Conservation (phyloP, 2,888 invertebrate species). For the Eremobia ochroleuca region DNA sequence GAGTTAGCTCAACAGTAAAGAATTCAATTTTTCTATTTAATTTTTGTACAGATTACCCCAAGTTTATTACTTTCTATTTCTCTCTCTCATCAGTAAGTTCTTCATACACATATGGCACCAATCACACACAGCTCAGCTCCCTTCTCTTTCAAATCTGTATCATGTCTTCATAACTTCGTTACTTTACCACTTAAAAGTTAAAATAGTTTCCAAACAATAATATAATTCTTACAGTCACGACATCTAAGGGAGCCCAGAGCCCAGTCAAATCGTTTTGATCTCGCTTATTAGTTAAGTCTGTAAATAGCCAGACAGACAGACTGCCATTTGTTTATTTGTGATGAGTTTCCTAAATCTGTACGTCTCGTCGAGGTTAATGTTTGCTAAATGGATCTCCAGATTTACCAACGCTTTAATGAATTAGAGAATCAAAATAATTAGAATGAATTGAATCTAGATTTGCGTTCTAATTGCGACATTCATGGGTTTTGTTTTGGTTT, state of each 20-base stretch:
- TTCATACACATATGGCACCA: background rate
- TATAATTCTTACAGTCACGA: slow-evolving; percentile 37
- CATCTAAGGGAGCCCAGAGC: slow-evolving; percentile 41
- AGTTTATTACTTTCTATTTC: background rate
- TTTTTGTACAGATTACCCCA: background rate
- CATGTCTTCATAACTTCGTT: slow-evolving; percentile 22
- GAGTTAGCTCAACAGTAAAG: background rate
- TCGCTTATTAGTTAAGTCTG: slow-evolving; percentile 54
- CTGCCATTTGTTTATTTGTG: slow-evolving; percentile 51
- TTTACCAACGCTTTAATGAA: slow-evolving; percentile 40
- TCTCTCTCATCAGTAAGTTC: too few relatives aligned
- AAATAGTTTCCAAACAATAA: slow-evolving; percentile 30
- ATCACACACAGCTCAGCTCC: background rate
- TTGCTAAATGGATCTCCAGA: slow-evolving; percentile 49
- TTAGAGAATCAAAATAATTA: slow-evolving; percentile 17
- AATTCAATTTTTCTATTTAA: background rate
- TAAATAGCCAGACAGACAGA: slow-evolving; percentile 66
- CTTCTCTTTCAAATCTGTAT: background rate
- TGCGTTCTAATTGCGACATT: background rate
- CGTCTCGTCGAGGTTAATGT: slow-evolving; percentile 59
- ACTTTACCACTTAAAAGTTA: slow-evolving; percentile 18
- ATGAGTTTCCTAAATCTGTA: slow-evolving; percentile 61
- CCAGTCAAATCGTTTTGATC: slow-evolving; percentile 61
- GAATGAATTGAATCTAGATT: slow-evolving; percentile 4
- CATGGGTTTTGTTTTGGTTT: slow-evolving; percentile 17